Base-by-base conservation (phyloP, 2,113 vertebrate genomes). In the Aptenodytes patagonicus region DNA sequence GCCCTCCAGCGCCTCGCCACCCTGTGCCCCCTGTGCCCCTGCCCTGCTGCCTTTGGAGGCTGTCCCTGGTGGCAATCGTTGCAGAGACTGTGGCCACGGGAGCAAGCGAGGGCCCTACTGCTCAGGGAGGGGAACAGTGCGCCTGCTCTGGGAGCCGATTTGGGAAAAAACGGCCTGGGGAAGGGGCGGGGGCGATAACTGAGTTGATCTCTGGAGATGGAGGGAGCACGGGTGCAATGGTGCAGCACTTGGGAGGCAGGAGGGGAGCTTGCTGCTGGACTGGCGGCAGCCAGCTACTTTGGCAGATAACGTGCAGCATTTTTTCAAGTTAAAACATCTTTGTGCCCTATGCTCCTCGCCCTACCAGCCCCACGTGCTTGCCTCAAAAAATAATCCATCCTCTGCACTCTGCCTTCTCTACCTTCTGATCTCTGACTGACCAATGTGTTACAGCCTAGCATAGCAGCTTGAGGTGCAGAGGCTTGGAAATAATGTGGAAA, bases 1-100 rank as follows among this genome's bases (percentile, higher is more conserved):
- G 38, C 62, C 40, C 54, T 18, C 36, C 61, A 28, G 42, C 1
- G 0, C 24, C 25, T 55, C 1, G 0, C 10, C 0, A 0, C 52
- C 22, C 46, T 18, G 24, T 13, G 18, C 44, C 34, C 22, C 57
- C 29, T 2, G 10, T 3, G 47, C 3, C 38, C 32, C 40, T 20
- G 20, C 40, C 47, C 38, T 13, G 31, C 31, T 66, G 46, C 31
- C 17, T 34, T 54, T 19, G 42, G 29, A 57, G 36, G 21, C 20
- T 18, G 11, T 19, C 42, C n/a, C 44, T 11, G 8, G 3, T 1
- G 3, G 40, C 40, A 38, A 17, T 17, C 36, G 28, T 9, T 18
- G 47, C n/a, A 38, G 26, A 34, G 31, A n/a, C 31, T 38, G 31
- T 1, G 7, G 47, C 36, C 29, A n/a, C 1, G 1, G n/a, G 17